phyloP scores from a whole-genome alignment of 2,113 vertebrate species.

The Cebidichthys violaceus region DNA sequence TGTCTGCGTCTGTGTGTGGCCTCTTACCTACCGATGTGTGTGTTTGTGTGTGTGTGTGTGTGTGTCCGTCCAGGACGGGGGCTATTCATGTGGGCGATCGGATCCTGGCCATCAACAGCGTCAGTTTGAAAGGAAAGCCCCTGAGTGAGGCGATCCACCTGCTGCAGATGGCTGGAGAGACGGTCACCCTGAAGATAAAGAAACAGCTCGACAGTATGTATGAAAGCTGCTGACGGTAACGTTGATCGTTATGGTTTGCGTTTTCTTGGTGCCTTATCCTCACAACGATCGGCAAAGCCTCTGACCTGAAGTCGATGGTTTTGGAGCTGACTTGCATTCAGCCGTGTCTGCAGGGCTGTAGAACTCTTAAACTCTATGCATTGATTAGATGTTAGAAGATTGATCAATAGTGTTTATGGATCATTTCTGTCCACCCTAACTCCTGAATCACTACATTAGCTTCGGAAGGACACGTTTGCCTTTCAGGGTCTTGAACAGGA shows the following conservation, averaged over 20 bases:
- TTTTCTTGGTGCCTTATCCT: neutral
- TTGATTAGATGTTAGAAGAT: too few relatives aligned
- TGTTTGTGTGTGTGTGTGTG: neutral
- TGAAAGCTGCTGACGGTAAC: neutral
- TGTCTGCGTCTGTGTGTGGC: neutral
- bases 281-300: neutral
- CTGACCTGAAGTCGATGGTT: neutral
- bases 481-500: too few relatives aligned
- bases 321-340: too few relatives aligned
- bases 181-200: constrained; percentile 96
- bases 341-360: too few relatives aligned
- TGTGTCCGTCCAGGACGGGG: constrained; percentile 86
- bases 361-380: too few relatives aligned
- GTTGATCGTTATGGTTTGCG: neutral
- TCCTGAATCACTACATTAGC: too few relatives aligned
- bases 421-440: too few relatives aligned
- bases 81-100: constrained; percentile 95
- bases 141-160: constrained; percentile 97
- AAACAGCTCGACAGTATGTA: constrained; percentile 92
- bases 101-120: constrained; percentile 95
- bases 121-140: constrained; percentile 96
- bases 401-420: too few relatives aligned
- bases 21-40: neutral
- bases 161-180: constrained; percentile 96
- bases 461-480: too few relatives aligned